A percentile compares a stretch with the other conserved stretches of the same genome.
Conservation (phyloP, 2,113 vertebrate genomes). For the Gambusia affinis region DNA sequence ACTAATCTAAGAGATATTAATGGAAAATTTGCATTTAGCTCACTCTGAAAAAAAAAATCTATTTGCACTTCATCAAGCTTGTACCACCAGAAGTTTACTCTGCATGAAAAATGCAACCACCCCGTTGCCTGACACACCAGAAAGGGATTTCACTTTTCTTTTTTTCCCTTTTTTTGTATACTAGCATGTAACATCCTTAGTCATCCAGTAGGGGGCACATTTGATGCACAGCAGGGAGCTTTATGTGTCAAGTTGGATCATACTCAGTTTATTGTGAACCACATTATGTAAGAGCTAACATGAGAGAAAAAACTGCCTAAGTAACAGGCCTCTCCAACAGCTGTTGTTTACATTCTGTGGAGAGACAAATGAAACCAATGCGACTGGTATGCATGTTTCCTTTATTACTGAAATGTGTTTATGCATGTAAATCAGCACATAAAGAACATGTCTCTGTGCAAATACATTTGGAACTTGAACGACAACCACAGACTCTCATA, state of each 20-base stretch:
- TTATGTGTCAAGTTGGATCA: constrained; percentile 17
- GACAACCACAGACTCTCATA: constrained; percentile 68
- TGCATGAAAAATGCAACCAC: constrained; percentile 33
- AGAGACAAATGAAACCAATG: constrained; percentile 1
- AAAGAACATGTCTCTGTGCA: constrained; percentile 80
- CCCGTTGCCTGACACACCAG: background rate
- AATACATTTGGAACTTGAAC: constrained; percentile 74
- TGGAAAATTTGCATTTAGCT: constrained; percentile 10
- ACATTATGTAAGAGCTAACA: constrained; percentile 41
- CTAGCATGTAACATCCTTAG: background rate
- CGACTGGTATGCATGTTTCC: constrained; percentile 46
- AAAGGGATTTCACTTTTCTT: background rate
- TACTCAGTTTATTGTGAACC: constrained; percentile 13
- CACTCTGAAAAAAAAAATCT: constrained; percentile 9
- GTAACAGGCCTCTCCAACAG: constrained; percentile 7
- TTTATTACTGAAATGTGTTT: constrained; percentile 77
- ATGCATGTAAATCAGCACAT: constrained; percentile 78
- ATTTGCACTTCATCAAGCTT: constrained; percentile 60
- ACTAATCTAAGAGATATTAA: constrained; percentile 38
- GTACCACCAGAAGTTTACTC: constrained; percentile 38
- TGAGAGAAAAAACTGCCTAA: background rate
- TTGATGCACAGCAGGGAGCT: constrained; percentile 53
- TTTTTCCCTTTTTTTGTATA: background rate
- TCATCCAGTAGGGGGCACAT: constrained; percentile 69
- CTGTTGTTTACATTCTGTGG: constrained; percentile 1